Evolutionary conservation across 2,888 invertebrate species (phyloP), one percentile per base, ranked within the genome.

Genomic region (Stictocephala bisonia): DNA sequence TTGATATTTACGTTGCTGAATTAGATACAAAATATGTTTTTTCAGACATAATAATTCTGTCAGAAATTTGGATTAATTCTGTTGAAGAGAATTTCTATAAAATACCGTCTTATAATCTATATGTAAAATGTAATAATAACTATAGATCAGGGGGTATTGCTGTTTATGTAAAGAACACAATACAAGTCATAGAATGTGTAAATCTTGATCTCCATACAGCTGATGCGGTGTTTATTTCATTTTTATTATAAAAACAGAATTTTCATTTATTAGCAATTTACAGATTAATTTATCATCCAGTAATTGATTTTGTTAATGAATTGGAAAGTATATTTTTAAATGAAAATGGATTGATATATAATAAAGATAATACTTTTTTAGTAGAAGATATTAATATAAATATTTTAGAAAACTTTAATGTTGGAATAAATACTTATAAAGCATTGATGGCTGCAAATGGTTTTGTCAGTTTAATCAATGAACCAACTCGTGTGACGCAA

Each of bases 21-120:
- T n/a, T 44, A 44, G n/a, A 13, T 4, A 24, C 24, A 6, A 20
- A 50, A 22, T 15, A 31, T 31, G n/a, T 18, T 3, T 13, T 31
- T 2, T 31, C 60, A 31, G 31, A 60, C 18, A 35, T 60, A 15
- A 60, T 60, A 60, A 20, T 56, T n/a, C 20, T 60, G 6, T 18
- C 60, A 9, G 60, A 60, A 60, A 60, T 31, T 15, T 60, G 60
- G 60, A 60, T 60, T 18, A 20, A 60, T 60, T 60, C 35, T 3
- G 15, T 20, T 60, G 60, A 60, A 60, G 29, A 4, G 13, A 15
- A 56, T 27, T 27, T 15, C 15, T 60, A 60, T 31, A 31, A 60
- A 15, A 60, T 60, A 7, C 50, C 20, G 7, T 22, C 20, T n/a
- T 44, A 9, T 13, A 26, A 56, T 11, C 13, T 56, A 18, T 56